Evolutionary conservation across 2,113 vertebrate genomes (phyloP).

Genomic region (Amblyopsis rosae): DNA sequence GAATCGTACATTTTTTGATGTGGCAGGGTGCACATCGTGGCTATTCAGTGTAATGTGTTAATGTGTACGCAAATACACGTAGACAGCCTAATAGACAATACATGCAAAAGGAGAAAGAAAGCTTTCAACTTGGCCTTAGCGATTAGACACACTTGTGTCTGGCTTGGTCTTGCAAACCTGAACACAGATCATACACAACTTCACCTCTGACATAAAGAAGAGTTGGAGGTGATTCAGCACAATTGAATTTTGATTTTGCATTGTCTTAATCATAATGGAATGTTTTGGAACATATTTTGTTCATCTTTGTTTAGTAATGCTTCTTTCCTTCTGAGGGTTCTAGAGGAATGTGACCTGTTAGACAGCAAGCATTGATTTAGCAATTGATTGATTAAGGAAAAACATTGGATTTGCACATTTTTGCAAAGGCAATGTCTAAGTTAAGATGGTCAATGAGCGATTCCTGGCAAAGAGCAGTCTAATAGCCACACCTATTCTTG

Average conservation of each 20-base stretch:
- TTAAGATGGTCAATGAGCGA: constrained; percentile 32
- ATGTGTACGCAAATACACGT: constrained; percentile 60
- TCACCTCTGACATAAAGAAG: constrained; percentile 45
- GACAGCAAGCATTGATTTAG: constrained; percentile 30
- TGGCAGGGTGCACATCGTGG: constrained; percentile 24
- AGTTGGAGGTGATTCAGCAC: constrained; percentile 58
- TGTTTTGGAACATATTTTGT: constrained; percentile 46
- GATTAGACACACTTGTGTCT: constrained; percentile 41
- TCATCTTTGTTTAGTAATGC: constrained; percentile 29
- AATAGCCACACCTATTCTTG: constrained; percentile 34
- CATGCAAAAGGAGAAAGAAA: constrained; percentile 1
- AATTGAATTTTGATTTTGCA: constrained; percentile 53
- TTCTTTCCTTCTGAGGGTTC: constrained; percentile 33
- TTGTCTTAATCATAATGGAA: constrained; percentile 61
- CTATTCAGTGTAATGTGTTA: constrained; percentile 55
- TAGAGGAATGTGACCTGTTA: constrained; percentile 35
- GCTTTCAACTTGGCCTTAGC: constrained; percentile 28
- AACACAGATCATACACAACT: constrained; percentile 54
- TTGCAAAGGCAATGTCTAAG: constrained; percentile 49
- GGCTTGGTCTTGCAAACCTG: constrained; percentile 46
- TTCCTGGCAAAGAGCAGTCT: constrained; percentile 57
- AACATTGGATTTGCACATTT: constrained; percentile 58
- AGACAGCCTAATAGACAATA: too few relatives aligned
- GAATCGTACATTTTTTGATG: constrained; percentile 17
- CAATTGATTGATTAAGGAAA: constrained; percentile 31